Evolutionary conservation across 37 sponge, comb jelly and placozoan species (phyloP), one percentile per base, ranked within the genome.

Genomic region (Corticium candelabrum): DNA sequence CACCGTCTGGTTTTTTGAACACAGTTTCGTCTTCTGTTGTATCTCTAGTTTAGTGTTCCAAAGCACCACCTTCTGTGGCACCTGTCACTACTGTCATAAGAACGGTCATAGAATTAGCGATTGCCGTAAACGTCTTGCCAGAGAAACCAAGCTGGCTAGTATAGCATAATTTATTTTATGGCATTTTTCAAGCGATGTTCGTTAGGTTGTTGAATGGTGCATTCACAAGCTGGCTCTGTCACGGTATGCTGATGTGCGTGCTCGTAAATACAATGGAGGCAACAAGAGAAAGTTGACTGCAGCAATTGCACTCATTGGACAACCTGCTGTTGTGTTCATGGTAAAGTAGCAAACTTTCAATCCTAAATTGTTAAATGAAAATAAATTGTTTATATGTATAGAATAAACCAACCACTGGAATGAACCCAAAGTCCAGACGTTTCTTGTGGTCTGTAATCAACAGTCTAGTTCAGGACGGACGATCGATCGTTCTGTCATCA

Each of bases 361-460:
- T n/a, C n/a, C n/a, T n/a, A n/a, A n/a, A n/a, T n/a, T n/a, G n/a
- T n/a, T n/a, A n/a, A n/a, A n/a, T n/a, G n/a, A n/a, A n/a, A n/a
- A n/a, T n/a, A n/a, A n/a, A n/a, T n/a, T n/a, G n/a, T n/a, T n/a
- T n/a, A n/a, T n/a, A n/a, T 70, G 73, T 38, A 40, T 74, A 89
- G 88, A 95, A 97, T 91, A 95, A 97, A 81, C 99, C 99, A 29
- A 98, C 93, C 1, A 94, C 99, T 79, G 99, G 99, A 35, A 94
- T 98, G 95, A 96, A 98, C 69, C 96, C 95, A 1, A 80, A 68
- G 43, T 84, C 99, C 2, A 69, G 93, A 3, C 80, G 95, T 37
- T 89, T 89, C 78, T 77, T 92, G 73, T 98, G 95, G 95, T 85
- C 90, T 83, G 93, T 88, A 15, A 86, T 94, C 30, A 84, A 81